Evolutionary conservation across 2,888 invertebrate genomes (phyloP), one percentile per base, ranked within the genome.

Genomic region (Callyntrura guangdongensis): DNA sequence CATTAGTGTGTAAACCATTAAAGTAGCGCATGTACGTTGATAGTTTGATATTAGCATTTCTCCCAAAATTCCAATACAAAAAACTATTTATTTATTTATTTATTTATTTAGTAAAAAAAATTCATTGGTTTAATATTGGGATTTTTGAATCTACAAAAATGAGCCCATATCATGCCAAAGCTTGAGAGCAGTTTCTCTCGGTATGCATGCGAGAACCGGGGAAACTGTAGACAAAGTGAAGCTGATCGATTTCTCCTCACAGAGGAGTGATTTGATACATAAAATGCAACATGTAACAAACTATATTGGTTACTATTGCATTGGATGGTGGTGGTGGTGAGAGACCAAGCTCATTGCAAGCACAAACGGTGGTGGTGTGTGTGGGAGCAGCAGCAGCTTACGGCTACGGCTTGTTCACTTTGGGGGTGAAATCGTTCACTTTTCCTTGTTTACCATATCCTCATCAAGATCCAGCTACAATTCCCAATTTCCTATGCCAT

Each of bases 221-320:
- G 77, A 77, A 77, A 77, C 22, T 12, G 49, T 53, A 53, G 77
- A 77, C 77, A 77, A 14, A 25, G n/a, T 77, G 53, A 77, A 49
- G 25, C 25, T 77, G 77, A 77, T 77, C 77, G 53, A 77, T 77
- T 77, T 49, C 9, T 5, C 17, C 12, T 74, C 47, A 36, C 36
- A 36, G 36, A 36, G 72, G 72, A 20, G 77, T 27, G 53, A 49
- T 12, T 77, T 53, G 53, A 77, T 77, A 53, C 77, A 77, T 53
- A 49, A 74, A 49, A 74, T 49, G 47, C 74, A 49, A 17, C 45
- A 12, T 25, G 69, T 69, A 25, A 64, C 59, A 6, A 22, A 25
- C 5, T n/a, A n/a, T 36, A 36, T 36, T 36, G 36, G 36, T 36
- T 36, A 36, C 36, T 36, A 36, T 36, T 36, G 36, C 36, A 36